Conservation (phyloP, 2,888 invertebrate genomes). For the Meganola albula region DNA sequence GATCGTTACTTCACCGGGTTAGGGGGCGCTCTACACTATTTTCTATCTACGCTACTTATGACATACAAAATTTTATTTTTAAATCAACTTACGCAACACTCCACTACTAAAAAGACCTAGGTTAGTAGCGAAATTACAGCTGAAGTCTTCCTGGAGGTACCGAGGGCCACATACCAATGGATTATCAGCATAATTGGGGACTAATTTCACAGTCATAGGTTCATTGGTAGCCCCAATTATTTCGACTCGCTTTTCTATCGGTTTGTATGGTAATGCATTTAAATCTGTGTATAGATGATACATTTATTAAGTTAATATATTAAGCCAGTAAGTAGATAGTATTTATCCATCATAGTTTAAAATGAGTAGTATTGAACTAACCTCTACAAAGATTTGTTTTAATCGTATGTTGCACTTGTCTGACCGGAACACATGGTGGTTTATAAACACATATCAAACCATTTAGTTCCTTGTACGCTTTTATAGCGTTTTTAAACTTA, state of each 20-base stretch:
- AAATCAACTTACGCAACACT: constrained; percentile 78
- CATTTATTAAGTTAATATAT: not conserved
- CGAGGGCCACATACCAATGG: constrained; percentile 85
- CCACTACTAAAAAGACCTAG: constrained; percentile 84
- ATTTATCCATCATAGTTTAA: too few relatives aligned
- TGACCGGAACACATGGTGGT: constrained; percentile 79
- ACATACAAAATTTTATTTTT: not conserved
- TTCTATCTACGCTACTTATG: too few relatives aligned
- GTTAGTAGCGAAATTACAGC: constrained; percentile 76
- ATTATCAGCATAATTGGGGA: constrained; percentile 85
- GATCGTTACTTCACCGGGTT: too few relatives aligned
- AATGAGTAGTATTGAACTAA: constrained; percentile 44
- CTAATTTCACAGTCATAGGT: constrained; percentile 75
- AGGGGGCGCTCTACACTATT: too few relatives aligned
- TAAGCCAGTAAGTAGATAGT: too few relatives aligned
- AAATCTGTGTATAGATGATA: constrained; percentile 75
- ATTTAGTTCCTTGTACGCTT: constrained; percentile 82
- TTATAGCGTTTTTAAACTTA: constrained; percentile 66
- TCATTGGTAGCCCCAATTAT: constrained; percentile 82
- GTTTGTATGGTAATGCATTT: constrained; percentile 81
- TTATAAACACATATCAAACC: constrained; percentile 89
- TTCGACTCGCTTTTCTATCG: constrained; percentile 75
- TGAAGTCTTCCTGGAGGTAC: constrained; percentile 83
- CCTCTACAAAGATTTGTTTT: constrained; percentile 82
- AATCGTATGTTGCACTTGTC: constrained; percentile 76